Base-by-base conservation (phyloP, 2,113 vertebrate species). In the Sphyrna mokarran region DNA sequence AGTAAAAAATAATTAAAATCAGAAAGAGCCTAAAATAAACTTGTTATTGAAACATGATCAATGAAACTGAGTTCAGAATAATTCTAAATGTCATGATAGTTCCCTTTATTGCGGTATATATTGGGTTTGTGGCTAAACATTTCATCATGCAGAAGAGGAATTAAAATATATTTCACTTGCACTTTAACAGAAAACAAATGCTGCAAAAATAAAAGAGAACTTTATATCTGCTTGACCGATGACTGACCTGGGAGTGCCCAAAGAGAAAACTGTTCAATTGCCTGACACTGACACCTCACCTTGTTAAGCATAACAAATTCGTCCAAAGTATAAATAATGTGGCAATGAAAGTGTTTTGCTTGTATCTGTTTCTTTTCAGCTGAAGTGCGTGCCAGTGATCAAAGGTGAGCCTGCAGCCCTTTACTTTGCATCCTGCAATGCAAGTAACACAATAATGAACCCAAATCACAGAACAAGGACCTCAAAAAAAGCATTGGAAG, bases 241-340 rank as follows among this genome's bases (percentile, higher is more conserved):
- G 43, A 20, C 66, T 94, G 66, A 70, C 63, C 10, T 72, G 40
- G 93, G 93, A 94, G 37, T 26, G 66, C 2, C n/a, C 37, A 94
- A 94, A 94, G 70, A 43, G 3, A 18, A 61, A 29, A 63, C 40
- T 43, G 20, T 70, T 70, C 3, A 10, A 26, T 70, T 40, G 54
- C 87, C 14, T 33, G 63, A 14, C 29, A 33, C 87, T 91, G 29
- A 91, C 87, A 63, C 37, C 23, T 68, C 22, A 40, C 68, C 40
- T 70, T 70, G 93, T 94, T 70, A 94, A 94, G 93, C 37, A 70
- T 43, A 94, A 94, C 37, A 70, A 94, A 70, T 94, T 43, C 63
- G 40, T 22, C 37, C 29, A 61, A 61, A 33, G 54, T 91, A 91
- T 91, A 91, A 91, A 91, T 63, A 91, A 91, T 63, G n/a, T n/a